These are phyloP conservation scores for Argyrosomus japonicus DNA, from an alignment of 2,113 vertebrate genomes.

Conservation along the genomic window DNA sequence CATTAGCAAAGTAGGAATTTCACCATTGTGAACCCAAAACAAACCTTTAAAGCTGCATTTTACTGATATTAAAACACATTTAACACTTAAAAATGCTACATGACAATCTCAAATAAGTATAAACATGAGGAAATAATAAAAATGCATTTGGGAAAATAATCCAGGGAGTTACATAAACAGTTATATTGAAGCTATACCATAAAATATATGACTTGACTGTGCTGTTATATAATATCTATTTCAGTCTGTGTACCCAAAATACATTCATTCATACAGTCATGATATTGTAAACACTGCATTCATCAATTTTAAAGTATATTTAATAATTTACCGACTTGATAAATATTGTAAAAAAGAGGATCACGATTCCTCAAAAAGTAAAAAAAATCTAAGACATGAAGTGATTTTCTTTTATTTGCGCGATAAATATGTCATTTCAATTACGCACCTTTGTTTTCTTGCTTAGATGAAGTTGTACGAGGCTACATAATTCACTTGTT, in stretches of 20 bases:
- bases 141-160: background rate
- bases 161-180: background rate
- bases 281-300: constrained; percentile 67
- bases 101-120: background rate
- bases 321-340: constrained; percentile 57
- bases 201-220: background rate
- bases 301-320: constrained; percentile 61
- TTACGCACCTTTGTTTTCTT: background rate
- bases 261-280: constrained; percentile 56
- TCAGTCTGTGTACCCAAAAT: constrained; percentile 49
- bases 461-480: constrained; percentile 33
- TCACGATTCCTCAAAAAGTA: background rate
- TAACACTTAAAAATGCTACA: background rate
- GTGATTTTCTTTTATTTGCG: constrained; percentile 1
- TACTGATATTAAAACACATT: background rate
- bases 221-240: background rate
- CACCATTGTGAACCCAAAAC: background rate
- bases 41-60: background rate
- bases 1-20: background rate
- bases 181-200: background rate
- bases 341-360: constrained; percentile 47
- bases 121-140: background rate
- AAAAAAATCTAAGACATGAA: background rate
- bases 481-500: constrained; percentile 8
- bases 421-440: background rate